These are phyloP conservation scores for Calephelis virginiensis DNA, from an alignment of 1,140 invertebrate species.

Conservation along the genomic window DNA sequence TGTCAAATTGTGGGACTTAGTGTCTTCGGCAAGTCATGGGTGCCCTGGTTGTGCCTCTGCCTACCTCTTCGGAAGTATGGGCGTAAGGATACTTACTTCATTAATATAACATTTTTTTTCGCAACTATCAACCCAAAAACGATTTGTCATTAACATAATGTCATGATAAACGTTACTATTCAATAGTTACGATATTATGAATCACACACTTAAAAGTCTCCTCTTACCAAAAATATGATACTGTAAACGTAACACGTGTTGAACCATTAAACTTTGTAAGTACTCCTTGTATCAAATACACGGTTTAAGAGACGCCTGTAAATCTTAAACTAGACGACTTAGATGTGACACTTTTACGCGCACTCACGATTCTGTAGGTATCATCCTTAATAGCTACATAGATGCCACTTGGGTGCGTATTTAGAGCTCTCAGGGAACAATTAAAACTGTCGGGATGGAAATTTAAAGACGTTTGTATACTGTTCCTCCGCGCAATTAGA, in stretches of 20 bases:
- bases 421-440: conserved; percentile 57
- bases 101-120: too few relatives aligned
- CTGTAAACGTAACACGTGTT: conserved; percentile 37
- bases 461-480: conserved; percentile 57
- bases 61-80: too few relatives aligned
- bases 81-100: too few relatives aligned
- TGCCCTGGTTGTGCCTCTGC: too few relatives aligned
- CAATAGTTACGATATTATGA: conserved; percentile 2
- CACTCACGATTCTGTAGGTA: conserved; percentile 43
- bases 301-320: conserved; percentile 40
- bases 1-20: too few relatives aligned
- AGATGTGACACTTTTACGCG: conserved; percentile 53
- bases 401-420: conserved; percentile 54
- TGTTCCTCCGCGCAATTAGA: conserved; percentile 50
- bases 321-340: conserved; percentile 49
- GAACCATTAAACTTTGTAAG: conserved; percentile 36
- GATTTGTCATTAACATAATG: too few relatives aligned
- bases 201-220: conserved; percentile 1
- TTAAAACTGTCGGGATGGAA: conserved; percentile 62
- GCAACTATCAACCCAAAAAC: too few relatives aligned
- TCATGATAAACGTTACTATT: too few relatives aligned
- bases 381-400: conserved; percentile 54
- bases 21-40: too few relatives aligned
- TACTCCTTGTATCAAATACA: conserved; percentile 26
- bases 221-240: conserved; percentile 12